These are phyloP conservation scores for Psittacula echo DNA, from an alignment of 2,797 vertebrate genomes.

Conservation along the genomic window DNA sequence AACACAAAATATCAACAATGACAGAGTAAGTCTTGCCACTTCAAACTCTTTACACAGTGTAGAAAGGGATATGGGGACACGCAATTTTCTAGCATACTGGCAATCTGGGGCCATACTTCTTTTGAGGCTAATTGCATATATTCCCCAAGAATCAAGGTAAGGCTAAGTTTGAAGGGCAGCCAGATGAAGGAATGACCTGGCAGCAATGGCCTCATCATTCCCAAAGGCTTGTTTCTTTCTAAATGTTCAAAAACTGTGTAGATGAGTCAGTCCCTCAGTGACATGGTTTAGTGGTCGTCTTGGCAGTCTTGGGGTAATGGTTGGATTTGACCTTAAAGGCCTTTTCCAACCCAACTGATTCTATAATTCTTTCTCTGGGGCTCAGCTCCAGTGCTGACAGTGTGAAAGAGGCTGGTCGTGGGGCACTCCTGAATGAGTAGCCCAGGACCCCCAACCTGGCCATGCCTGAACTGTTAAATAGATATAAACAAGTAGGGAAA, in stretches of 20 bases:
- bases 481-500: not conserved
- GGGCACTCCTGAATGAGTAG: not conserved
- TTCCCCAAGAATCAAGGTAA: not conserved
- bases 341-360: not conserved
- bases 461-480: not conserved
- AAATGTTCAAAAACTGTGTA: not conserved
- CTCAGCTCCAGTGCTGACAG: not conserved
- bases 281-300: not conserved
- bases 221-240: not conserved
- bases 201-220: not conserved
- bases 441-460: not conserved
- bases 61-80: not conserved
- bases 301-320: not conserved
- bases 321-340: not conserved
- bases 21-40: not conserved
- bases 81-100: not conserved
- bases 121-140: not conserved
- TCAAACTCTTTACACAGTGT: not conserved
- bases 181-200: not conserved
- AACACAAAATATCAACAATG: not conserved
- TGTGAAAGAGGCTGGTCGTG: rapidly evolving
- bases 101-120: not conserved
- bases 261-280: not conserved
- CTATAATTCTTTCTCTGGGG: not conserved
- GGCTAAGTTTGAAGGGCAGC: not conserved